Evolutionary conservation across 2,113 vertebrate species (phyloP).

Genomic region (Sprattus sprattus): DNA sequence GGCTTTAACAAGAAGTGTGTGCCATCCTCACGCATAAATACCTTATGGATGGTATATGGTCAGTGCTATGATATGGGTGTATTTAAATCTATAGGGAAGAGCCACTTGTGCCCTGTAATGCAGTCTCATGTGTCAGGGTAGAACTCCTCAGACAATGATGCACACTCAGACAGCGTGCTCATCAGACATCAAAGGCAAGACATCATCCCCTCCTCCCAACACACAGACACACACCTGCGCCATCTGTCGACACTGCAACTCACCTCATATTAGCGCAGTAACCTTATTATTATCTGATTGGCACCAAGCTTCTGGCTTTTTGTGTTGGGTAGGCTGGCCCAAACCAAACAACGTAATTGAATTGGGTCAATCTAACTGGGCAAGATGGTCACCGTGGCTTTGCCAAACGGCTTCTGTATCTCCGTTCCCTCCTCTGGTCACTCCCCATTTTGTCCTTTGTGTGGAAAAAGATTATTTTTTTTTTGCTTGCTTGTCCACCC

Average conservation of each 20-base stretch:
- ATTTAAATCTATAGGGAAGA: not conserved
- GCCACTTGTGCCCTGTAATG: not conserved
- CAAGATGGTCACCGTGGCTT: not conserved
- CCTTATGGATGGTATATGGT: not conserved
- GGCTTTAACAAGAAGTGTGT: not conserved
- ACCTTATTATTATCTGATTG: not conserved
- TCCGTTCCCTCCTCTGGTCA: slow-evolving; percentile 3
- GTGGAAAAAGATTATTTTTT: not conserved
- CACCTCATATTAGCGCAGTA: not conserved
- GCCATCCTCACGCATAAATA: not conserved
- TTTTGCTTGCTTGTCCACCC: not conserved
- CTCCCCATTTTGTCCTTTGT: slow-evolving; percentile 1
- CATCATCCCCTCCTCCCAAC: not conserved
- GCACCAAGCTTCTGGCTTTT: not conserved
- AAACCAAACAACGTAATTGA: not conserved
- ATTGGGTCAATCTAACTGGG: not conserved
- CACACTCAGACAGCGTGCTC: not conserved
- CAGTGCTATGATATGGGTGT: not conserved
- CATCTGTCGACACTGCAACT: slow-evolving; percentile 10
- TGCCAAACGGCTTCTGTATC: not conserved
- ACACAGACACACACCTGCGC: not conserved
- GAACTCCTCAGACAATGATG: slow-evolving; percentile 10
- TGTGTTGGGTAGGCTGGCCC: not conserved
- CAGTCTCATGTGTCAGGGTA: not conserved
- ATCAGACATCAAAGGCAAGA: slow-evolving; percentile 24